These are phyloP conservation scores for Accipiter cooperii DNA, from an alignment of 2,113 vertebrate species.

Conservation along the genomic window DNA sequence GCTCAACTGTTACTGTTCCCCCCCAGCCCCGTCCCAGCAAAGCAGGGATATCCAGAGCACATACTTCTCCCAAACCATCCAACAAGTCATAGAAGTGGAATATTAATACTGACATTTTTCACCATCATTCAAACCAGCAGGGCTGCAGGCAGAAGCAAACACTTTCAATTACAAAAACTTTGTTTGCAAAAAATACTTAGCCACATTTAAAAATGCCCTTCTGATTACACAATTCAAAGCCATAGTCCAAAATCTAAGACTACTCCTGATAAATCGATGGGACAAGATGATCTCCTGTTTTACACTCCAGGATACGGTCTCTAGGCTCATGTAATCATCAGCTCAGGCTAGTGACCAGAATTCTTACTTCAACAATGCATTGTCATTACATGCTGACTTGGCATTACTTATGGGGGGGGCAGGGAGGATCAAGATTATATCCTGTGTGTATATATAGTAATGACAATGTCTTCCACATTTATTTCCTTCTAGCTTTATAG, in stretches of 20 bases:
- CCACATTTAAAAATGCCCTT: background rate
- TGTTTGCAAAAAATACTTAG: background rate
- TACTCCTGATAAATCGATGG: background rate
- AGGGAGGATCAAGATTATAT: background rate
- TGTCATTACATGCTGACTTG: background rate
- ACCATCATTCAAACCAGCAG: background rate
- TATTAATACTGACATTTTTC: background rate
- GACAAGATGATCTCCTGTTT: background rate
- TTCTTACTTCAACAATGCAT: background rate
- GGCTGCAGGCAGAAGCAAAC: background rate
- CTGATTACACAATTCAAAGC: background rate
- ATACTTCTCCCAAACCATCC: background rate
- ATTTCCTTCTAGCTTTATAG: background rate
- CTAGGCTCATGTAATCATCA: background rate
- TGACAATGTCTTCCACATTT: background rate
- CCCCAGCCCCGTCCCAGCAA: background rate
- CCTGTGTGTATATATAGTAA: background rate
- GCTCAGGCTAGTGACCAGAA: background rate
- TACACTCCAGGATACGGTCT: background rate
- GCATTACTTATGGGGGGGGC: background rate
- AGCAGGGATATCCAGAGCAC: background rate
- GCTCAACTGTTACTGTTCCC: background rate
- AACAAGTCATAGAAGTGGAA: background rate
- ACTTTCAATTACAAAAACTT: background rate
- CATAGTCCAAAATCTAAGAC: background rate